Evolutionary conservation across 2,888 invertebrate species (phyloP).

Genomic region (Melipona beecheii): DNA sequence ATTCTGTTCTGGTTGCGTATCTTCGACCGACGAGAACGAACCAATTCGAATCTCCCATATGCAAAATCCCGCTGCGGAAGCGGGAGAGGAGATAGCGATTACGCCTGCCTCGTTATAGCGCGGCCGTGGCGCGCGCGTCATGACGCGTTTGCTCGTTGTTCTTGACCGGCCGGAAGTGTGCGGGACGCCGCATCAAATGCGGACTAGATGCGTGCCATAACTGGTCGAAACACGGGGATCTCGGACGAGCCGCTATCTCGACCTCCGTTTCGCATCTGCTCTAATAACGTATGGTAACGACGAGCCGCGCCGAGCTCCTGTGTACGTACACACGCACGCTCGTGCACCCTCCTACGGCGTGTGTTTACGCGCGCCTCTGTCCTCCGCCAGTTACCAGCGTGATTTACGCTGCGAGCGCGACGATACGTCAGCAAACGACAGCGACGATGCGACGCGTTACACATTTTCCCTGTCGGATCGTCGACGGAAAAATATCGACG

Average conservation of each 20-base stretch:
- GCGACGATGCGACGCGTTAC: slow-evolving; percentile 27
- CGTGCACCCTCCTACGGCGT: slow-evolving; percentile 18
- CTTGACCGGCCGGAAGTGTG: slow-evolving; percentile 53
- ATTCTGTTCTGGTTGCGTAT: background rate
- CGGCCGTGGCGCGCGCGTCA: background rate
- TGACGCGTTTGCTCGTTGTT: slow-evolving; percentile 34
- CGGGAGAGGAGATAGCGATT: slow-evolving; percentile 35
- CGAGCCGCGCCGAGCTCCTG: slow-evolving; percentile 26
- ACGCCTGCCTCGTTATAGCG: slow-evolving; percentile 46
- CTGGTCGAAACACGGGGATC: slow-evolving; percentile 62
- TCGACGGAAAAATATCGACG: background rate
- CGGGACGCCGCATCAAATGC: slow-evolving; percentile 62
- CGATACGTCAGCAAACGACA: slow-evolving; percentile 63
- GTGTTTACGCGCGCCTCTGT: slow-evolving; percentile 13
- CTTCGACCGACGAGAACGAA: background rate
- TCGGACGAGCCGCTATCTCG: slow-evolving; percentile 72
- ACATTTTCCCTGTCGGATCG: slow-evolving; percentile 45
- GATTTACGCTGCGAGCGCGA: slow-evolving; percentile 66
- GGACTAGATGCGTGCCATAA: slow-evolving; percentile 49
- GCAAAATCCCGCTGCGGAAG: slow-evolving; percentile 11
- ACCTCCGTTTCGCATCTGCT: slow-evolving; percentile 75
- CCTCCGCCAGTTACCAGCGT: slow-evolving; percentile 28
- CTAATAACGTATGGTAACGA: slow-evolving; percentile 72
- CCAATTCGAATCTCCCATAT: slow-evolving; percentile 14
- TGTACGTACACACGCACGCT: slow-evolving; percentile 29